Percentiles rank a stretch among this genome's conserved stretches.
Conservation (phyloP, 2,797 vertebrate species). For the Acrossocheilus fasciatus region DNA sequence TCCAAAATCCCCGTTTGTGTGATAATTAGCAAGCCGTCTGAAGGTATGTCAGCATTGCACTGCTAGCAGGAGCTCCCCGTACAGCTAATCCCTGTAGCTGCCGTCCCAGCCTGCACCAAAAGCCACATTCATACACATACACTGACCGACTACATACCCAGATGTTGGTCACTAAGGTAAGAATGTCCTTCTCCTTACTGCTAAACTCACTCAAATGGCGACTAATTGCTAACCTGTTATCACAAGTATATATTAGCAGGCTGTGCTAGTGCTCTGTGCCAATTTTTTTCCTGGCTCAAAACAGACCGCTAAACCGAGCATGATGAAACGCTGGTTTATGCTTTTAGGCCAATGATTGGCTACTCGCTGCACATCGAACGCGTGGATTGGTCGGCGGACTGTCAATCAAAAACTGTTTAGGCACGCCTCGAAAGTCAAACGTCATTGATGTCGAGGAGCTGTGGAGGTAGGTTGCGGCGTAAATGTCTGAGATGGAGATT, state of each 20-base stretch:
- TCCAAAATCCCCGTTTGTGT: slow-evolving; percentile 3
- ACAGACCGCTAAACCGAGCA: slow-evolving; percentile 41
- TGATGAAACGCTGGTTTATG: slow-evolving; percentile 36
- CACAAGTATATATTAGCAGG: slow-evolving; percentile 46
- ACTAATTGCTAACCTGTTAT: slow-evolving; percentile 20
- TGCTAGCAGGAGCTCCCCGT: slow-evolving; percentile 48
- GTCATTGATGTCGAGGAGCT: slow-evolving; percentile 33
- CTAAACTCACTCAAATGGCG: not conserved
- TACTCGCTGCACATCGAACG: not conserved
- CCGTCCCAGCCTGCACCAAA: slow-evolving; percentile 53
- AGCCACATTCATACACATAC: slow-evolving; percentile 55
- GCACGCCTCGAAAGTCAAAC: slow-evolving; percentile 53
- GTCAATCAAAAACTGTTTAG: slow-evolving; percentile 26
- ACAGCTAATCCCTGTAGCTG: slow-evolving; percentile 59
- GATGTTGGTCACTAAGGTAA: slow-evolving; percentile 6
- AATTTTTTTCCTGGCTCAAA: slow-evolving; percentile 60
- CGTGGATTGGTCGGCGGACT: slow-evolving; percentile 30
- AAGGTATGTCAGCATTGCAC: slow-evolving; percentile 58
- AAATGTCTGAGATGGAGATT: slow-evolving; percentile 36
- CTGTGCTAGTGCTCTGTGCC: slow-evolving; percentile 49
- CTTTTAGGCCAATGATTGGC: slow-evolving; percentile 45
- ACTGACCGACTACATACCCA: slow-evolving; percentile 57
- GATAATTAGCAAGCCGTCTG: slow-evolving; percentile 43
- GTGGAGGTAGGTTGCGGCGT: slow-evolving; percentile 46
- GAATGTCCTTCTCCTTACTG: not conserved